These are phyloP conservation scores for Ctenochaetus hawaiiensis DNA, from an alignment of 2,797 vertebrate genomes.

Conservation along the genomic window DNA sequence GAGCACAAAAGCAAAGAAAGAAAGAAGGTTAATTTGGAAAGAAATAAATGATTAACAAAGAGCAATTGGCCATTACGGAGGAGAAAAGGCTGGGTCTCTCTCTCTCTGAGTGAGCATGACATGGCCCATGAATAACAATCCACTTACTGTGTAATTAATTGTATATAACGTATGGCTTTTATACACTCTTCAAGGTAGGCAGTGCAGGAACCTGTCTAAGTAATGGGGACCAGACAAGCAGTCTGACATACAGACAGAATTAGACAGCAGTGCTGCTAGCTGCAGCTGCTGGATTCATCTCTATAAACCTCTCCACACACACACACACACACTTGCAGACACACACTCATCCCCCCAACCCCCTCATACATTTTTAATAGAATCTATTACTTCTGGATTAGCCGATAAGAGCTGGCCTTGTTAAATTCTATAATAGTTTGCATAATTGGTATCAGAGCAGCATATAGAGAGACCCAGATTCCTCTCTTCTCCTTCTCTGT, in stretches of 20 bases:
- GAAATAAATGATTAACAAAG: slow-evolving; percentile 72
- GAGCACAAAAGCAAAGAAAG: neutral
- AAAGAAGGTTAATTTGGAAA: slow-evolving; percentile 53
- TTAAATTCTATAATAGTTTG: slow-evolving; percentile 88
- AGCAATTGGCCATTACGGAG: slow-evolving; percentile 45
- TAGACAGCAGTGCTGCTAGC: slow-evolving; percentile 68
- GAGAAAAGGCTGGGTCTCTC: slow-evolving; percentile 24
- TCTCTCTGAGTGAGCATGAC: slow-evolving; percentile 46
- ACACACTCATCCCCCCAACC: slow-evolving; percentile 41
- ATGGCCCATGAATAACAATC: slow-evolving; percentile 59
- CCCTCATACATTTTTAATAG: slow-evolving; percentile 89
- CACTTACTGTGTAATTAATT: slow-evolving; percentile 68
- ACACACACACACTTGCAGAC: slow-evolving; percentile 24
- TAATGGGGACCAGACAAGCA: slow-evolving; percentile 76
- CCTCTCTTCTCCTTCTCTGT: slow-evolving; percentile 60
- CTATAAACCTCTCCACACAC: slow-evolving; percentile 42
- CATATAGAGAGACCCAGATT: slow-evolving; percentile 76
- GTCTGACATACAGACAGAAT: slow-evolving; percentile 67
- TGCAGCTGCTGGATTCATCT: slow-evolving; percentile 79
- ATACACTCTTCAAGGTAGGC: slow-evolving; percentile 46
- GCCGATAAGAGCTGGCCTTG: slow-evolving; percentile 86
- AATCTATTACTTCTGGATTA: slow-evolving; percentile 91
- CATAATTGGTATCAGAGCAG: slow-evolving; percentile 87
- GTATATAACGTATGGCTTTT: slow-evolving; percentile 62
- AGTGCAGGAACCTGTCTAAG: slow-evolving; percentile 63